Evolutionary conservation across 2,797 vertebrate species (phyloP).

Genomic region (Pelodytes ibericus): DNA sequence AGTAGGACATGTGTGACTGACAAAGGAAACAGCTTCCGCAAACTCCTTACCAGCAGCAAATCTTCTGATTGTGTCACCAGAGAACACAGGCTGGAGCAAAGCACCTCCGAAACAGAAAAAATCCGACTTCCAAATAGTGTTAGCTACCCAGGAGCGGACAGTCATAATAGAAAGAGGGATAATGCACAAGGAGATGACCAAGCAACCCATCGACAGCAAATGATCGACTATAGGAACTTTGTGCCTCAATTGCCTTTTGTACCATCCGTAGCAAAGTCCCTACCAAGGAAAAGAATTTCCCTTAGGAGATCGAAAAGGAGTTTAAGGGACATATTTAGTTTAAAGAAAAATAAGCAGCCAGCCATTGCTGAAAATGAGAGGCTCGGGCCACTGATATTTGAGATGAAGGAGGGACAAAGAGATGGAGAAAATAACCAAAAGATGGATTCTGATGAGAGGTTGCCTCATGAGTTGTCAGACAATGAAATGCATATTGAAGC

Average conservation of each 20-base stretch:
- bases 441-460: conserved; percentile 60
- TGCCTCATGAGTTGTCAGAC: conserved; percentile 71
- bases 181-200: conserved; percentile 61
- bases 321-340: conserved; percentile 78
- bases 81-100: conserved; percentile 58
- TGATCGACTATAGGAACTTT: conserved; percentile 82
- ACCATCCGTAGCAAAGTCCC: conserved; percentile 81
- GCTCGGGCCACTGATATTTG: conserved; percentile 59
- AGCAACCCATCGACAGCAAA: conserved; percentile 66
- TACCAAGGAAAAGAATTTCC: conserved; percentile 83
- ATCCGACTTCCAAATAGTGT: conserved; percentile 71
- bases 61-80: conserved; percentile 70
- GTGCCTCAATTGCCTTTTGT: conserved; percentile 85
- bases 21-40: conserved; percentile 59
- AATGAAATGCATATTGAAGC: conserved; percentile 75
- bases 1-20: conserved; percentile 54
- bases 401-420: conserved; percentile 49
- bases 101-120: conserved; percentile 54
- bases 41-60: conserved; percentile 76
- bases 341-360: conserved; percentile 75
- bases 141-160: conserved; percentile 75
- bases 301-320: conserved; percentile 80
- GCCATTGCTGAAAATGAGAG: conserved; percentile 63
- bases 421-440: conserved; percentile 64
- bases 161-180: conserved; percentile 63